Evolutionary conservation across 2,797 vertebrate species (phyloP), one percentile per base, ranked within the genome.

Genomic region (Xenopus petersii): DNA sequence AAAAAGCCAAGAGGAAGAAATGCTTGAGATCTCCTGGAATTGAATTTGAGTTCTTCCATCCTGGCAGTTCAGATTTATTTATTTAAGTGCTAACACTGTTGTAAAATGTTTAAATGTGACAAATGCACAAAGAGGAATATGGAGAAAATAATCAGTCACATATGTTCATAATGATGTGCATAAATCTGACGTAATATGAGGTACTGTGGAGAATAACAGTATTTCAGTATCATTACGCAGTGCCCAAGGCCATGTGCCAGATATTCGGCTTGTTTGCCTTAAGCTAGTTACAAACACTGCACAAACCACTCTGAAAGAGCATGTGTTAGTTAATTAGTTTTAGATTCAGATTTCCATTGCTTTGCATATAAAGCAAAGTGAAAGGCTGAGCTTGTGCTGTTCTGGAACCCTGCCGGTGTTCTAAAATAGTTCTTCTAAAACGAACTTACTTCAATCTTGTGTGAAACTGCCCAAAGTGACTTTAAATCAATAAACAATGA

Each of bases 21-120:
- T 71, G 58, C 21, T 73, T 82, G 83, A 80, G 75, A 83, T 86
- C 79, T 79, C 33, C 70, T 55, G 67, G 75, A 80, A 83, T 79
- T 58, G 60, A 73, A 64, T 64, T 55, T 60, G 76, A 70, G 71
- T 74, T 74, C 76, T 70, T 70, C 76, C 76, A 70, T 74, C 71
- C 71, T 62, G 71, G 30, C 42, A 36, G 66, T 55, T 70, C n/a
- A 10, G 26, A 16, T 79, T 64, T 79, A 72, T 77, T 72, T 77
- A 72, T 77, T 62, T 72, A 72, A 74, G 71, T 47, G 71, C 71
- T 70, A 70, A 70, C 71, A 2, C 62, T 72, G 64, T 72, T 59
- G 67, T 79, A 74, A 74, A 79, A 79, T 79, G 62, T 79, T 79
- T 65, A 74, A 74, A 70, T 70, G 74, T 70, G 61, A 70, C 77